A percentile compares a stretch with the other conserved stretches of the same genome.
Conservation (phyloP, 2,888 invertebrate species). For the Perdita meconis region DNA sequence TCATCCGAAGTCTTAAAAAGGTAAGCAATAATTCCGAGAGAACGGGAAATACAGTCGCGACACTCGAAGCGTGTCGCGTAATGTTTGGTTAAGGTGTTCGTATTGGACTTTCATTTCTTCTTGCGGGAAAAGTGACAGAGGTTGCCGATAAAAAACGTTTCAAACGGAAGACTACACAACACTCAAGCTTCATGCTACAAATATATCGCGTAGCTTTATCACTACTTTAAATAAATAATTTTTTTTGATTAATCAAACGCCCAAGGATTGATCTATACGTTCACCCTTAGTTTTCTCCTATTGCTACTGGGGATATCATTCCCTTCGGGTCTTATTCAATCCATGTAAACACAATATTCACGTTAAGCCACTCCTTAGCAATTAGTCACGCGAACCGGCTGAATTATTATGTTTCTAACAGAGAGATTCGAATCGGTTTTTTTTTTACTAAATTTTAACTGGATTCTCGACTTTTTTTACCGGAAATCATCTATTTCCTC, state of each 20-base stretch:
- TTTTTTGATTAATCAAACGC: not conserved
- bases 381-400: too few relatives aligned
- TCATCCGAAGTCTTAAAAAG: conserved; percentile 18
- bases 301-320: not conserved
- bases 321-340: not conserved
- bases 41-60: not conserved
- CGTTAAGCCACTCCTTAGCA: too few relatives aligned
- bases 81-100: conserved; percentile 43
- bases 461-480: not conserved
- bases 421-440: too few relatives aligned
- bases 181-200: not conserved
- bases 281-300: not conserved
- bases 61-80: conserved; percentile 1
- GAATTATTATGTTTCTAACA: too few relatives aligned
- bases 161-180: not conserved
- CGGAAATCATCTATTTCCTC: conserved; percentile 3
- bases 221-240: too few relatives aligned
- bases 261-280: not conserved
- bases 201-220: not conserved
- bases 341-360: not conserved
- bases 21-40: conserved; percentile 21
- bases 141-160: not conserved
- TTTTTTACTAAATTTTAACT: too few relatives aligned
- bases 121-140: conserved; percentile 36
- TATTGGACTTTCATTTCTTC: conserved; percentile 26